These are phyloP conservation scores for Clinocottus analis DNA, from an alignment of 2,113 vertebrate species.

Conservation along the genomic window DNA sequence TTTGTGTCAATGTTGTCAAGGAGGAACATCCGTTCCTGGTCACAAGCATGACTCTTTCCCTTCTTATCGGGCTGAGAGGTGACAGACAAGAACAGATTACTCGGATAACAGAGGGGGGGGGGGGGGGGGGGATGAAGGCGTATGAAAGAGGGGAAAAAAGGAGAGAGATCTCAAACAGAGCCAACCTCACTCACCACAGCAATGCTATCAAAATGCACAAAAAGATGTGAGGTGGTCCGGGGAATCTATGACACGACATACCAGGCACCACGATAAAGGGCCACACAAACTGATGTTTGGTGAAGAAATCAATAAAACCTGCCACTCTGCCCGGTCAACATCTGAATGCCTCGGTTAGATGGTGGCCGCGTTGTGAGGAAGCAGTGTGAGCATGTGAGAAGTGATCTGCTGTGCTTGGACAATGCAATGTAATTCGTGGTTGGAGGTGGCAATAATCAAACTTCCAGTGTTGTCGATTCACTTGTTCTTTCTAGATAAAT, in stretches of 20 bases:
- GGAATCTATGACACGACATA: neutral
- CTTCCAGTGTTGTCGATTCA: neutral
- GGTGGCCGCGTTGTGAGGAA: no score
- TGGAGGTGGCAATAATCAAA: neutral
- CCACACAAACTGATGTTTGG: neutral
- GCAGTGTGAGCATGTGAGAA: neutral
- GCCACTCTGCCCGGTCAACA: neutral
- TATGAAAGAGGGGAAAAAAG: conserved; percentile 16
- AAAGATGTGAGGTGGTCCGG: neutral
- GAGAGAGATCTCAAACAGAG: conserved; percentile 24
- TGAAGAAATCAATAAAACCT: conserved; percentile 20
- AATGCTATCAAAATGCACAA: conserved; percentile 23
- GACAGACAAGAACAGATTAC: conserved; percentile 70
- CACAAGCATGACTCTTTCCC: conserved; percentile 59
- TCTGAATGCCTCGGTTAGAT: neutral
- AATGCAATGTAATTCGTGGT: neutral
- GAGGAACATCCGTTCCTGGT: conserved; percentile 62
- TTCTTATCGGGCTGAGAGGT: conserved; percentile 65
- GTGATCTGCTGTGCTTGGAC: neutral
- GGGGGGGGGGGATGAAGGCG: conserved; percentile 13
- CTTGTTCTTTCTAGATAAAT: neutral
- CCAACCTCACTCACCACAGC: conserved; percentile 12
- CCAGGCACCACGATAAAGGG: neutral
- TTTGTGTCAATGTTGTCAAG: conserved; percentile 61
- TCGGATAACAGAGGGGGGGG: conserved; percentile 32